A percentile compares a stretch with the other conserved stretches of the same genome.
Evolutionary conservation across 2,888 invertebrate genomes (phyloP).

Genomic region (Meteorus colon): DNA sequence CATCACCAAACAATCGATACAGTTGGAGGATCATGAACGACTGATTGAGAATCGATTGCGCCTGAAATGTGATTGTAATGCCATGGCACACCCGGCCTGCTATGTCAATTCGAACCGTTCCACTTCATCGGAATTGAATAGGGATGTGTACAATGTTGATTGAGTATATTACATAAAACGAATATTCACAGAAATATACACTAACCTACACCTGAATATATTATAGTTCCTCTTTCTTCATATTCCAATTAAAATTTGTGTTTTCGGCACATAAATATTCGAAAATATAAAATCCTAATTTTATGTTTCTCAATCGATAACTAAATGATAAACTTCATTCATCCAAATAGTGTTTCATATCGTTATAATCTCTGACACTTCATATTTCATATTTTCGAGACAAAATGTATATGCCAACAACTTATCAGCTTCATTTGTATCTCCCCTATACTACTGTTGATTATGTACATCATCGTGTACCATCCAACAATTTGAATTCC

Average conservation of each 20-base stretch:
- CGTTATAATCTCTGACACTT: conserved; percentile 43
- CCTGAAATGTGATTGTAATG: neutral
- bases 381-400: conserved; percentile 18
- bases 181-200: too few relatives aligned
- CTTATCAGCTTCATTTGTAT: conserved; percentile 22
- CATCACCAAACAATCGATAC: conserved; percentile 17
- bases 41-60: neutral
- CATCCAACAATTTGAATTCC: conserved; percentile 32
- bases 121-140: conserved; percentile 8
- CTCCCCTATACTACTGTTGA: conserved; percentile 23
- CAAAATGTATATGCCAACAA: conserved; percentile 10
- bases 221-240: too few relatives aligned
- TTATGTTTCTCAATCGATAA: neutral
- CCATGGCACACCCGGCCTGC: conserved; percentile 13
- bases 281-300: neutral
- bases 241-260: neutral
- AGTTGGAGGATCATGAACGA: neutral
- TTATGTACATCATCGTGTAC: conserved; percentile 20
- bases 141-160: neutral
- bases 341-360: conserved; percentile 39
- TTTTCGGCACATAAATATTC: neutral
- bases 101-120: conserved; percentile 12
- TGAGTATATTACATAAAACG: too few relatives aligned
- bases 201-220: too few relatives aligned
- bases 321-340: neutral